A percentile compares a stretch with the other conserved stretches of the same genome.
phyloP scores from a whole-genome alignment of 2,888 invertebrate genomes.

The Unio delphinus region DNA sequence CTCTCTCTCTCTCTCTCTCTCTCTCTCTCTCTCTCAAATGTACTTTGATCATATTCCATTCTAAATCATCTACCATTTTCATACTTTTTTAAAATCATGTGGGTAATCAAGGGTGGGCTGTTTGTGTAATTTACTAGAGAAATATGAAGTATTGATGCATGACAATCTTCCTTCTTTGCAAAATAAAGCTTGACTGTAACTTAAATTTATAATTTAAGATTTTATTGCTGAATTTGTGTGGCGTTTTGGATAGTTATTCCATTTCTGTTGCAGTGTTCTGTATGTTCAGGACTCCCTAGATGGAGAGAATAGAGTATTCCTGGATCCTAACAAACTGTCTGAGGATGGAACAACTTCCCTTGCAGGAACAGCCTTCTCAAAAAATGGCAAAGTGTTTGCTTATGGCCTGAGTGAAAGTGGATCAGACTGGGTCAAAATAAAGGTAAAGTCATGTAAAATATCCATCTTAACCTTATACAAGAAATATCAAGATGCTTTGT shows the following conservation, averaged over 20 bases:
- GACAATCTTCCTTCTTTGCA: neutral
- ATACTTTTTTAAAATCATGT: too few species aligned
- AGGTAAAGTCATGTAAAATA: constrained; percentile 51
- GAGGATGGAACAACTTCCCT: constrained; percentile 78
- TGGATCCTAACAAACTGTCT: constrained; percentile 95
- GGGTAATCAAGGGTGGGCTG: too few species aligned
- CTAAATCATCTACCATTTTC: too few species aligned
- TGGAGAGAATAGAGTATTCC: constrained; percentile 82
- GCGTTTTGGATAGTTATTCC: neutral
- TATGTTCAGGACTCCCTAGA: constrained; percentile 88
- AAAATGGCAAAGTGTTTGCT: constrained; percentile 90
- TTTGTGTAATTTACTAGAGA: neutral
- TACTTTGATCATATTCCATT: too few species aligned
- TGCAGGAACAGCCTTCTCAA: constrained; percentile 75
- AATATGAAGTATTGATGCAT: neutral
- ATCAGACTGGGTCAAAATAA: constrained; percentile 95
- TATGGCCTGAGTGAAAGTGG: constrained; percentile 94
- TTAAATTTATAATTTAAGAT: neutral
- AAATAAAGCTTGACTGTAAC: neutral
- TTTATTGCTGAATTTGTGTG: neutral
- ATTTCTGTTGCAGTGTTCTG: constrained; percentile 80
- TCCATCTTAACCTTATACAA: neutral
- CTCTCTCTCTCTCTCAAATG: too few species aligned
- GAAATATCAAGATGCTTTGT: too few species aligned
- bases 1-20: too few species aligned